These are phyloP conservation scores for Dicyrtomina minuta DNA, from an alignment of 2,888 invertebrate species.

Conservation along the genomic window DNA sequence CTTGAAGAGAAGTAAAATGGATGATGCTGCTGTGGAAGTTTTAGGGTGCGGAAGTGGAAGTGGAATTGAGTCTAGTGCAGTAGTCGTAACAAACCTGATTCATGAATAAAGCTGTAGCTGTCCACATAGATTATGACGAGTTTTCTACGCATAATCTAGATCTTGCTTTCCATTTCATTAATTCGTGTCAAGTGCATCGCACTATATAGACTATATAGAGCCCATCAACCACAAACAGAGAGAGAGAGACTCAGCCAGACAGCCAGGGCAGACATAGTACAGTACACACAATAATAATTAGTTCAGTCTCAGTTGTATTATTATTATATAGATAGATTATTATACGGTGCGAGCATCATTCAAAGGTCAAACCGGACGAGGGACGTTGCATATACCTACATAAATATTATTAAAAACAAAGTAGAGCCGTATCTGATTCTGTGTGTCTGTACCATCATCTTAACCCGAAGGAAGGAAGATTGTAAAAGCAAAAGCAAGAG, in stretches of 20 bases:
- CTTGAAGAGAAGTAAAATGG: neutral
- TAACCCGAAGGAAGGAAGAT: neutral
- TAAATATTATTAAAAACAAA: too few species aligned
- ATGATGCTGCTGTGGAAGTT: neutral
- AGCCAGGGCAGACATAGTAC: neutral
- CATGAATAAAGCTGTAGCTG: neutral
- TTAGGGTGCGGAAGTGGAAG: too few species aligned
- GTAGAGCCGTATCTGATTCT: too few species aligned
- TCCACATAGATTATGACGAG: neutral
- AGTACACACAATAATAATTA: too few species aligned
- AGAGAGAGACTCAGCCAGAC: neutral
- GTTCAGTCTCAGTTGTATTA: too few species aligned
- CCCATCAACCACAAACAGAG: neutral
- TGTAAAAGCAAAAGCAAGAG: neutral
- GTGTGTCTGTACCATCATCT: neutral
- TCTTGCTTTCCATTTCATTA: conserved; percentile 14
- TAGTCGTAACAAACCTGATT: conserved; percentile 2
- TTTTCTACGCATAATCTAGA: conserved; percentile 11
- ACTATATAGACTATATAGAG: neutral
- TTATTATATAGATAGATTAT: too few species aligned
- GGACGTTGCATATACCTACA: too few species aligned
- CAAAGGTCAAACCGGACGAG: too few species aligned
- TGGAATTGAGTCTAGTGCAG: too few species aligned
- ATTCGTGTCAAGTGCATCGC: neutral
- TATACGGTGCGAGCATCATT: too few species aligned